Conservation (phyloP, 1,140 invertebrate species). For the Drosophila kohkoa region DNA sequence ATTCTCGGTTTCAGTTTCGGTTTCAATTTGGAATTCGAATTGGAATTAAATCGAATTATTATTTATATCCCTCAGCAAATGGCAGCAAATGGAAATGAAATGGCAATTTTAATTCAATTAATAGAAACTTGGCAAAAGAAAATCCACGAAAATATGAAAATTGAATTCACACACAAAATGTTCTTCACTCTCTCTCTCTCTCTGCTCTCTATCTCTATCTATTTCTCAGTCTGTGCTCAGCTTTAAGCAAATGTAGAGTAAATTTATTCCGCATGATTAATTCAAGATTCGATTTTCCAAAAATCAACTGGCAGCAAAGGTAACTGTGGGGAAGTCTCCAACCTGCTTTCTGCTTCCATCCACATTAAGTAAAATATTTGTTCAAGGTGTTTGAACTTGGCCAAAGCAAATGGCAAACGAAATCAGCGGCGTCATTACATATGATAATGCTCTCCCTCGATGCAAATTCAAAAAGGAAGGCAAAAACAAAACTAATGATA, state of each 20-base stretch:
- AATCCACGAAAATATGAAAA: constrained; percentile 1
- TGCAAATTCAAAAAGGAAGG: neutral
- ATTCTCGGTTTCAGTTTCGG: constrained; percentile 1
- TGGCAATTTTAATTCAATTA: constrained; percentile 58
- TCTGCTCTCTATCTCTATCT: neutral
- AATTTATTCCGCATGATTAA: constrained; percentile 71
- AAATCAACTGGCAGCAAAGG: constrained; percentile 15
- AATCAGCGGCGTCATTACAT: constrained; percentile 60
- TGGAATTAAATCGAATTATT: constrained; percentile 48
- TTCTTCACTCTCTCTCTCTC: neutral
- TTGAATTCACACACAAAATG: neutral
- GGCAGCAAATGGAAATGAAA: constrained; percentile 34
- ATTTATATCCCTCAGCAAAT: constrained; percentile 34
- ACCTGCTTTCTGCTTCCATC: neutral
- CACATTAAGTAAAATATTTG: constrained; percentile 54
- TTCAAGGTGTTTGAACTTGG: constrained; percentile 57
- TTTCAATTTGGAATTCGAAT: constrained; percentile 43
- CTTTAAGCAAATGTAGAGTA: constrained; percentile 43
- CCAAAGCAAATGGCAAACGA: constrained; percentile 35
- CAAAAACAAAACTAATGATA: constrained; percentile 47
- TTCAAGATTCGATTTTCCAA: constrained; percentile 63
- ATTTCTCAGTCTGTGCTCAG: neutral
- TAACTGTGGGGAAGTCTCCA: neutral
- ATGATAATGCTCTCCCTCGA: constrained; percentile 51
- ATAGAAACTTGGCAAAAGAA: constrained; percentile 35